Evolutionary conservation across 2,113 vertebrate species (phyloP).

Genomic region (Pseudolaguvia tuberculata): DNA sequence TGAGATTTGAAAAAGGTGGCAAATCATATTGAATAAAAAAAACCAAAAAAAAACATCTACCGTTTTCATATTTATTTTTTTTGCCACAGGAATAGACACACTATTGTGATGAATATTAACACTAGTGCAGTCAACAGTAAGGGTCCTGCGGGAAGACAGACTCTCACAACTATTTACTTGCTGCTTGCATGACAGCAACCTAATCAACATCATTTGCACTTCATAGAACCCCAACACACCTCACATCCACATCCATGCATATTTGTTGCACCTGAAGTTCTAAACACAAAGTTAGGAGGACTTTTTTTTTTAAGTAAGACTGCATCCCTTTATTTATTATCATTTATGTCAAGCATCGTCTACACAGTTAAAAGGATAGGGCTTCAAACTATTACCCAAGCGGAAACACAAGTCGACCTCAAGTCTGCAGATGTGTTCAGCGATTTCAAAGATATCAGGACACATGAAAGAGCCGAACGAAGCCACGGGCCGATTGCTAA

Average conservation of each 20-base stretch:
- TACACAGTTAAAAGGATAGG: conserved; percentile 20
- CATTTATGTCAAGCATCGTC: background rate
- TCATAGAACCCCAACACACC: conserved; percentile 17
- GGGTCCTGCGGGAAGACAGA: conserved; percentile 23
- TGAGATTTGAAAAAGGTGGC: too few relatives aligned
- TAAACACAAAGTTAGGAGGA: background rate
- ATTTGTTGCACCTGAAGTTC: background rate
- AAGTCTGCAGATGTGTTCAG: conserved; percentile 36
- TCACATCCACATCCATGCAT: background rate
- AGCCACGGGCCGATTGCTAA: conserved; percentile 53
- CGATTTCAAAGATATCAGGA: conserved; percentile 51
- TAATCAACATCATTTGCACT: conserved; percentile 34
- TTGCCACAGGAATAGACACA: conserved; percentile 28
- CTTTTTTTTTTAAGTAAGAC: background rate
- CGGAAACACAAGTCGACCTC: conserved; percentile 42
- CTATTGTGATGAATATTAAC: conserved; percentile 43
- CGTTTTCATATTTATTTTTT: conserved; percentile 3
- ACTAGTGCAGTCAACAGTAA: conserved; percentile 26
- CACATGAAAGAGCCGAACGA: conserved; percentile 50
- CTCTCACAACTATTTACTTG: conserved; percentile 43
- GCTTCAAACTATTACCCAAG: conserved; percentile 32
- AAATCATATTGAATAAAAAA: too few relatives aligned
- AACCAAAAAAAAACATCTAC: background rate
- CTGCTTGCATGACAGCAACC: conserved; percentile 27
- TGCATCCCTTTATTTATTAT: background rate